These are phyloP conservation scores for Apostichopus leukothele DNA, from an alignment of 53 echinoderm and acorn worm species.

Conservation along the genomic window DNA sequence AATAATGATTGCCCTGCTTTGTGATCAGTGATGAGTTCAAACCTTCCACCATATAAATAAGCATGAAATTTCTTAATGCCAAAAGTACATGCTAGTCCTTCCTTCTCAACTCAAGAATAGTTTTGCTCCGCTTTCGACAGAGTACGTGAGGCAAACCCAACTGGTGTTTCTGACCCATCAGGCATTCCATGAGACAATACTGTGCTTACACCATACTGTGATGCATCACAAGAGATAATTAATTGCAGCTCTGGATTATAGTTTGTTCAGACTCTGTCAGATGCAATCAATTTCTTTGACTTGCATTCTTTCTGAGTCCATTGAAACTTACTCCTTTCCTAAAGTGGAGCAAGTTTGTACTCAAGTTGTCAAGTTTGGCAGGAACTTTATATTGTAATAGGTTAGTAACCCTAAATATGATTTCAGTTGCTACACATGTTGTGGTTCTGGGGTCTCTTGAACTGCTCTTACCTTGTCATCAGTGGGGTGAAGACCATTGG, in stretches of 20 bases:
- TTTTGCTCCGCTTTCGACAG: slow-evolving; percentile 49
- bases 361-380: slow-evolving; percentile 2
- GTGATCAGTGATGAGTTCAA: slow-evolving; percentile 13
- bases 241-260: background rate
- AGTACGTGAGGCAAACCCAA: slow-evolving; percentile 46
- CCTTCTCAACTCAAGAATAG: slow-evolving; percentile 58
- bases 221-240: slow-evolving; percentile 37
- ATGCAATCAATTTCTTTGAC: slow-evolving; percentile 45
- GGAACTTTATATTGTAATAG: background rate
- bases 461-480: slow-evolving; percentile 50
- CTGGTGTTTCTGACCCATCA: slow-evolving; percentile 48
- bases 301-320: slow-evolving; percentile 30
- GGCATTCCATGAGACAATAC: slow-evolving; percentile 55
- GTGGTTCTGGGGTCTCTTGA: slow-evolving; percentile 30
- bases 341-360: slow-evolving; percentile 39
- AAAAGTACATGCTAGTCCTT: slow-evolving; percentile 47
- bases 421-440: slow-evolving; percentile 29
- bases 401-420: background rate
- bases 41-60: slow-evolving; percentile 12
- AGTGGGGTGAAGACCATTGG: slow-evolving; percentile 33
- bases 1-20: slow-evolving; percentile 1
- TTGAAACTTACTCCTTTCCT: slow-evolving; percentile 2
- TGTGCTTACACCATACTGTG: slow-evolving; percentile 53
- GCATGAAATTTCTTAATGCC: slow-evolving; percentile 40
- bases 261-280: background rate